Conservation (phyloP, 2,113 vertebrate genomes). For the Pithys albifrons region DNA sequence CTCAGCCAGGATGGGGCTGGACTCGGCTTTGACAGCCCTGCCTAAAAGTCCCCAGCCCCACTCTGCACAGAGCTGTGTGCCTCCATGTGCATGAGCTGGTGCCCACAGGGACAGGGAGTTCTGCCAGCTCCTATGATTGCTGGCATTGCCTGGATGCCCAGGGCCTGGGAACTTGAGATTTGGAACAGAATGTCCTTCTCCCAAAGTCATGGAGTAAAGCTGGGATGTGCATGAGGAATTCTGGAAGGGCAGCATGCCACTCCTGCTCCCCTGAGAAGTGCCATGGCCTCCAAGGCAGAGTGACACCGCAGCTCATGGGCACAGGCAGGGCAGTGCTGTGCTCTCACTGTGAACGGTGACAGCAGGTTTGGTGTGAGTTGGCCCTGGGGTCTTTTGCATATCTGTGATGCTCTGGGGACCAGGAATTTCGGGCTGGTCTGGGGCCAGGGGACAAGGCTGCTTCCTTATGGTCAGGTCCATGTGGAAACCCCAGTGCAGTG, state of each 20-base stretch:
- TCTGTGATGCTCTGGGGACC: background rate
- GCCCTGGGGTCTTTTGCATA: background rate
- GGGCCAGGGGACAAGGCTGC: background rate
- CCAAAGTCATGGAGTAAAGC: background rate
- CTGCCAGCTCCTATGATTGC: background rate
- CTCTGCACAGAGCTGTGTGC: rapidly evolving
- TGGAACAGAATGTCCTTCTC: background rate
- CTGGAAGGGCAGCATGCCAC: rapidly evolving
- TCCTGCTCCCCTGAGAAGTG: background rate
- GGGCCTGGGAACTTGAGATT: background rate
- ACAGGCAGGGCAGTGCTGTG: background rate
- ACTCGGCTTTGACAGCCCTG: background rate
- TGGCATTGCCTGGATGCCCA: background rate
- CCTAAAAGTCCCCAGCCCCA: background rate
- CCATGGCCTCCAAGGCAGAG: rapidly evolving
- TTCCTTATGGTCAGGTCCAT: rapidly evolving
- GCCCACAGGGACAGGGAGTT: background rate
- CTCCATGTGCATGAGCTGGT: rapidly evolving
- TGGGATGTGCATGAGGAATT: background rate
- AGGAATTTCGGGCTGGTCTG: background rate
- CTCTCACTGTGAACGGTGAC: background rate
- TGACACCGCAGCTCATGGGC: background rate
- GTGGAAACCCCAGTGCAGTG: background rate
- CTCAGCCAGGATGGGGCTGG: background rate
- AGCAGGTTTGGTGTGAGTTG: background rate